Base-by-base conservation (phyloP, 2,888 invertebrate genomes). In the Callyntrura guangdongensis region DNA sequence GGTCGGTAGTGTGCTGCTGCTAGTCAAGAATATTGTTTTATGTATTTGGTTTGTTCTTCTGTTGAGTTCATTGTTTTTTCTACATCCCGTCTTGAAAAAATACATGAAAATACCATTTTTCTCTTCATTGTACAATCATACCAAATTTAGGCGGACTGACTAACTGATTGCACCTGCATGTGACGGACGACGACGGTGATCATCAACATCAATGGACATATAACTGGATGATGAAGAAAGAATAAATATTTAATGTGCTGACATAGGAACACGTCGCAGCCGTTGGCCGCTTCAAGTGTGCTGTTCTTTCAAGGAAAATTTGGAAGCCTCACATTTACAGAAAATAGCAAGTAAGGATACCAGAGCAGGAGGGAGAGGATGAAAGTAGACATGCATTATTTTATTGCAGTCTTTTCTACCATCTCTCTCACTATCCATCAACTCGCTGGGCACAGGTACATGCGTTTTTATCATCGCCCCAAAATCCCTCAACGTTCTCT, bases 21-120 rank as follows among this genome's bases (percentile, higher is more conserved):
- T 67, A n/a, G 25, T 25, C 6, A 9, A 25, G 61, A 22, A 4
- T 27, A 27, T 64, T 20, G 61, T 61, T 14, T 6, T 27, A 27
- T 22, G 64, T 27, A 20, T 61, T 61, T 61, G 6, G 61, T 20
- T 36, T 36, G 3, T 36, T 36, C 36, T 36, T 36, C 17, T n/a
- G n/a, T 36, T n/a, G 22, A 14, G 20, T n/a, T 53, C 36, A 53
- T 3, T 53, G 53, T 53, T 53, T 53, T 53, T 53, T 53, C 1
- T 53, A 53, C 53, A 53, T 1, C 11, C 53, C 14, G 8, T 53
- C n/a, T 53, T 47, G 47, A 45, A 45, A 36, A 3, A 17, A 3
- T 45, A 45, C 45, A 36, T 69, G 8, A 5, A 14, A 64, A 69
- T 5, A 69, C 45, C n/a, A 69, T 69, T 69, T 69, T 67, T 69